Conservation (phyloP, 2,113 vertebrate genomes). For the Meles meles region DNA sequence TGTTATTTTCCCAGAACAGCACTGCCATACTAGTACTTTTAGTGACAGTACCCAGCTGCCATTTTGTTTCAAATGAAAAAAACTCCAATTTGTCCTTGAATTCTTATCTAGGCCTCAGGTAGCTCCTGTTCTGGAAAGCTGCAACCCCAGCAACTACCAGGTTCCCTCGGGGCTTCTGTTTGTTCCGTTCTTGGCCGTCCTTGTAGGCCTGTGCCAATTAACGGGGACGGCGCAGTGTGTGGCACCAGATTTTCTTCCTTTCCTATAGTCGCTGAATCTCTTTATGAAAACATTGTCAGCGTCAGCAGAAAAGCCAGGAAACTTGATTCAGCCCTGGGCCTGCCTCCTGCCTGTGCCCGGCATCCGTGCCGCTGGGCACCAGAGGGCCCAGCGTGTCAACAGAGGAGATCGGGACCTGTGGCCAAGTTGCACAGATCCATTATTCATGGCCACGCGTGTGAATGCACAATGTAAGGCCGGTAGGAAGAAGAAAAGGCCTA, state of each 20-base stretch:
- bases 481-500: conserved; percentile 47
- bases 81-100: conserved; percentile 23
- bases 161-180: conserved; percentile 56
- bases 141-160: conserved; percentile 49
- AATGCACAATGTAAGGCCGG: conserved; percentile 63
- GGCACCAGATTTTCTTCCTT: conserved; percentile 44
- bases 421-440: conserved; percentile 60
- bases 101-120: conserved; percentile 27
- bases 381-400: conserved; percentile 18
- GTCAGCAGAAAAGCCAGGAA: conserved; percentile 72
- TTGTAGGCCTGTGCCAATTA: conserved; percentile 59
- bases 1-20: neutral
- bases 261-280: conserved; percentile 39
- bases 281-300: conserved; percentile 61
- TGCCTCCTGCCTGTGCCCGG: conserved; percentile 55
- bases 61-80: conserved; percentile 29
- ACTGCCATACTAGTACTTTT: neutral
- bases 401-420: conserved; percentile 35
- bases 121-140: conserved; percentile 18
- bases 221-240: conserved; percentile 41
- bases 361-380: conserved; percentile 63
- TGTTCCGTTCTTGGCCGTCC: conserved; percentile 40
- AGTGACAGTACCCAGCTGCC: neutral
- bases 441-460: conserved; percentile 58
- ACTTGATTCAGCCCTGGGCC: conserved; percentile 36